Evolutionary conservation across 2,113 vertebrate genomes (phyloP).

Genomic region (Macrotis lagotis): DNA sequence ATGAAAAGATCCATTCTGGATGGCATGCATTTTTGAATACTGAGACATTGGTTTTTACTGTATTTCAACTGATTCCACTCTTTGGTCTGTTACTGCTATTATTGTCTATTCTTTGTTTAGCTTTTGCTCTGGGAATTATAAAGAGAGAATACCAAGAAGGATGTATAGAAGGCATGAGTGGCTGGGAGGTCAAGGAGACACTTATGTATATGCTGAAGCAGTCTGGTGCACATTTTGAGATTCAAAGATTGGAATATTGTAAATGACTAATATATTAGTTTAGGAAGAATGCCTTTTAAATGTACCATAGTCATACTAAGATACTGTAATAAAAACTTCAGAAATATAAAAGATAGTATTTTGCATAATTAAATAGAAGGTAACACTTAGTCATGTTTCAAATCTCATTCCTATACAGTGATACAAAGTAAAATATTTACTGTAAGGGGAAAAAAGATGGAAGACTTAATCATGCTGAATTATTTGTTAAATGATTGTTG

Average conservation of each 20-base stretch:
- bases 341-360: neutral
- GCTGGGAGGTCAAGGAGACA: neutral
- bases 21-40: neutral
- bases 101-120: neutral
- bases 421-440: neutral
- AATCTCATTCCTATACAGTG: neutral
- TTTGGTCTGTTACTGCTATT: neutral
- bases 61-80: neutral
- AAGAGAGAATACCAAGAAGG: neutral
- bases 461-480: neutral
- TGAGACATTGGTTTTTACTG: neutral
- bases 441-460: neutral
- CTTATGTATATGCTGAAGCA: neutral
- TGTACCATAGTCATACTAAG: neutral
- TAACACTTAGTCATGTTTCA: neutral
- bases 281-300: neutral
- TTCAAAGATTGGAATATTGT: neutral
- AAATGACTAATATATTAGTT: neutral
- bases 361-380: neutral
- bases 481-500: neutral
- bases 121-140: neutral
- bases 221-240: neutral
- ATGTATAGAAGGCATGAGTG: neutral
- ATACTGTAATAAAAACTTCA: neutral
- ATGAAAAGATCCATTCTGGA: neutral